Evolutionary conservation across 2,113 vertebrate species (phyloP).

Genomic region (Phyllostomus hastatus): DNA sequence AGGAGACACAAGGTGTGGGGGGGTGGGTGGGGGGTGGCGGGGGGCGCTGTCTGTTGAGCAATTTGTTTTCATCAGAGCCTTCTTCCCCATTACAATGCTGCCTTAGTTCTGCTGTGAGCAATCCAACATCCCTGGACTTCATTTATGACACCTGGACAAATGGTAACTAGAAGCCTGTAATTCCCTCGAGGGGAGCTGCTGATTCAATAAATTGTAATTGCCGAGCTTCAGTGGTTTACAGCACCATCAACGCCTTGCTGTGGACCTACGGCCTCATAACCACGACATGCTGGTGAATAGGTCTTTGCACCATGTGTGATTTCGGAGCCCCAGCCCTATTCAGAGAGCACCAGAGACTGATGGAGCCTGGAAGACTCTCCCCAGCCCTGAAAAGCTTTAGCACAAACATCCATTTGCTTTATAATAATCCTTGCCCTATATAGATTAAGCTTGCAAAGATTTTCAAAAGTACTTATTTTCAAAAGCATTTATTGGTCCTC

Average conservation of each 20-base stretch:
- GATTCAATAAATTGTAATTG: constrained; percentile 53
- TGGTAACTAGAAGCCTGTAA: constrained; percentile 42
- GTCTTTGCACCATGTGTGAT: neutral
- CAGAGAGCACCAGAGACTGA: neutral
- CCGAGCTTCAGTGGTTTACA: constrained; percentile 28
- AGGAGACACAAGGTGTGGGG: neutral
- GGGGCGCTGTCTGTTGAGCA: neutral
- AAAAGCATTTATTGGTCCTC: neutral
- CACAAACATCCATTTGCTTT: neutral
- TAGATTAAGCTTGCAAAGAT: neutral
- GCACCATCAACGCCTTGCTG: neutral
- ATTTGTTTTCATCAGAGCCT: neutral
- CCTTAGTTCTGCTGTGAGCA: neutral
- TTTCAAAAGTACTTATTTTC: neutral
- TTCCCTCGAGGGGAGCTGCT: constrained; percentile 26
- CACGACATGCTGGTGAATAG: neutral
- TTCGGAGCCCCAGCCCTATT: neutral
- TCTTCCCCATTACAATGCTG: neutral
- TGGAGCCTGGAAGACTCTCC: neutral
- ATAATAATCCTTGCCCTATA: neutral
- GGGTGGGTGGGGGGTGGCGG: neutral
- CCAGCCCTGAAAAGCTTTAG: neutral
- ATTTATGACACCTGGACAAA: constrained; percentile 40
- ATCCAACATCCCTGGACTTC: neutral
- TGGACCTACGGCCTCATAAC: constrained; percentile 17